These are phyloP conservation scores for Conus canariensis DNA, from an alignment of 2,888 invertebrate species.

Conservation along the genomic window DNA sequence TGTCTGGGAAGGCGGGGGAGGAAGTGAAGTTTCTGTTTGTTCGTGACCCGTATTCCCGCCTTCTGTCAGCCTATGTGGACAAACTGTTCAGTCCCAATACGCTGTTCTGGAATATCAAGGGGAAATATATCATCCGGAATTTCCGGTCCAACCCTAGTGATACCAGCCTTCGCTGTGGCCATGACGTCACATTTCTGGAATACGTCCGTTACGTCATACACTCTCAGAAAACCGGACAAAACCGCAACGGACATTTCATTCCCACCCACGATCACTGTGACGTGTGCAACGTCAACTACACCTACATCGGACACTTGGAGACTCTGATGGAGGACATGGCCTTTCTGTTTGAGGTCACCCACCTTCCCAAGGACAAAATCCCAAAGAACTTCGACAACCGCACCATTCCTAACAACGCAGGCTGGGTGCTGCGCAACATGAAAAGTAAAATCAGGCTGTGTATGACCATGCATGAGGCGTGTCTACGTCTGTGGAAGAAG, in stretches of 20 bases:
- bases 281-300: constrained; percentile 62
- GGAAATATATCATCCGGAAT: constrained; percentile 54
- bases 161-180: constrained; percentile 57
- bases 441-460: constrained; percentile 51
- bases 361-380: not conserved
- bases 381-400: constrained; percentile 2
- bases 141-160: constrained; percentile 55
- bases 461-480: constrained; percentile 57
- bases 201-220: constrained; percentile 63
- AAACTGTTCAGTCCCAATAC: constrained; percentile 66
- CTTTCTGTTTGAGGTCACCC: constrained; percentile 33
- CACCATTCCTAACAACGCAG: not conserved
- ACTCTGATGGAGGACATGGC: constrained; percentile 60
- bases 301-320: constrained; percentile 66
- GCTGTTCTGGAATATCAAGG: constrained; percentile 59
- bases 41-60: constrained; percentile 63
- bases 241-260: constrained; percentile 64
- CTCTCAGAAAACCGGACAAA: constrained; percentile 54
- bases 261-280: constrained; percentile 66
- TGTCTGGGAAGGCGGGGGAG: not conserved
- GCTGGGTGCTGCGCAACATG: not conserved
- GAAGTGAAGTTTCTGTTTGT: constrained; percentile 54
- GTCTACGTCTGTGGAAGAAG: constrained; percentile 61
- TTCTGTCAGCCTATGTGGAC: constrained; percentile 67
- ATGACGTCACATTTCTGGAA: constrained; percentile 65